Conservation (phyloP, 2,888 invertebrate genomes). For the Lepidocyrtoides sp. region DNA sequence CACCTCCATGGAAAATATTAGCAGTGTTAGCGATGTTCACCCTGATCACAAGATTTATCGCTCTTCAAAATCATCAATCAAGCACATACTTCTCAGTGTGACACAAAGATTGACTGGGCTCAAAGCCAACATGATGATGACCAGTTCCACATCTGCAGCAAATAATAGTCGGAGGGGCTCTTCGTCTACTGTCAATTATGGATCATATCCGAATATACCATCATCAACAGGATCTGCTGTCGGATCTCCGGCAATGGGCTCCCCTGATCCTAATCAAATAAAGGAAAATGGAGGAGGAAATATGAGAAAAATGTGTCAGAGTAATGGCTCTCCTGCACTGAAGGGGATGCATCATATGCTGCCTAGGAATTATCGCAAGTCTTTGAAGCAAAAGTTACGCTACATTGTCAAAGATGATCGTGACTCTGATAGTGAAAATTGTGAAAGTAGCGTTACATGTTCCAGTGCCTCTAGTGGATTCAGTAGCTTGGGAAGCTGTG, state of each 20-base stretch:
- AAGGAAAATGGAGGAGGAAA: constrained; percentile 78
- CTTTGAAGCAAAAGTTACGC: constrained; percentile 86
- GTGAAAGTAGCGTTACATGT: constrained; percentile 84
- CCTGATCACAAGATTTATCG: constrained; percentile 94
- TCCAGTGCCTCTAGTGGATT: constrained; percentile 84
- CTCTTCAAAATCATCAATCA: constrained; percentile 86
- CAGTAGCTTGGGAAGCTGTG: constrained; percentile 84
- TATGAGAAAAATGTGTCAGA: constrained; percentile 85
- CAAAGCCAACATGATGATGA: constrained; percentile 83
- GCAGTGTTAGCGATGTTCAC: constrained; percentile 89
- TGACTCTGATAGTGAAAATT: constrained; percentile 85
- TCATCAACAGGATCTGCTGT: constrained; percentile 69
- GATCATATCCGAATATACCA: constrained; percentile 84
- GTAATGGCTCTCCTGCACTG: constrained; percentile 83
- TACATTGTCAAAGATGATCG: constrained; percentile 85
- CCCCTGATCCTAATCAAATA: constrained; percentile 75
- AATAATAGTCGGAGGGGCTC: constrained; percentile 60
- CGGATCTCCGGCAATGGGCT: constrained; percentile 68
- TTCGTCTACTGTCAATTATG: constrained; percentile 79
- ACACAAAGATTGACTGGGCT: constrained; percentile 84
- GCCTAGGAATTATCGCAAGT: constrained; percentile 86
- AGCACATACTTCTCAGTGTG: constrained; percentile 86
- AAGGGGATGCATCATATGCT: constrained; percentile 72
- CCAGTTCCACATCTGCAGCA: constrained; percentile 60
- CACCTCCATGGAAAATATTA: constrained; percentile 88